Base-by-base conservation (phyloP, 1,140 invertebrate species). In the Lethrus apterus region DNA sequence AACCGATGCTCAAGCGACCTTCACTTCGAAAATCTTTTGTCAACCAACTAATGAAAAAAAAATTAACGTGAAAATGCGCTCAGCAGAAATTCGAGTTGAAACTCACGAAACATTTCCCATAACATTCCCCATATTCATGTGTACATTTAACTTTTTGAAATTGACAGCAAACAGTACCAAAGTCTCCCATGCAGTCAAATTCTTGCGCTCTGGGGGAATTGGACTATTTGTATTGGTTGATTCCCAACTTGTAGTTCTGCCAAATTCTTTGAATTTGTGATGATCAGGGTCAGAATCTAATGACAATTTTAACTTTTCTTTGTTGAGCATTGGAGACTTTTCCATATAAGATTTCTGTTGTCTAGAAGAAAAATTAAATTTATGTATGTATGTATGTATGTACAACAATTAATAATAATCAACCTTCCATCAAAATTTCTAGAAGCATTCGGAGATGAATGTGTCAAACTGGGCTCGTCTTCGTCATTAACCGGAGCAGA, bases 121-220 rank as follows among this genome's bases (percentile, higher is more conserved):
- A 1, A 97, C 93, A 65, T 97, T 98, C 13, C 93, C 92, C 90
- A 98, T 98, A 68, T 97, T 97, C 87, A 98, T 96, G 59, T 95
- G 90, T 11, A 98, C 87, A 67, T 96, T 94, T 15, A 98, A 72
- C 55, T 87, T 83, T 3, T 91, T 93, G 58, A 98, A 90, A 70
- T 96, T 97, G 8, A 98, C 83, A 1, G 91, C 90, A 73, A 97
- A 95, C 21, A 98, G 69, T 1, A 98, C 93, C 10, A 97, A 69
- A 2, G 93, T 97, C 69, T 97, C 91, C 94, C 93, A 98, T 13
- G 84, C 80, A 2, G 84, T 72, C 61, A 66, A 56, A 64, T 54
- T 73, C 52, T 79, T 75, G 10, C 71, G 52, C 40, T 78, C 70
- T 1, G 72, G 69, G 2, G 69, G 68, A 18, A 67, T 65, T 20